Conservation (phyloP, 2,113 vertebrate species). For the Cranoglanis bouderius region DNA sequence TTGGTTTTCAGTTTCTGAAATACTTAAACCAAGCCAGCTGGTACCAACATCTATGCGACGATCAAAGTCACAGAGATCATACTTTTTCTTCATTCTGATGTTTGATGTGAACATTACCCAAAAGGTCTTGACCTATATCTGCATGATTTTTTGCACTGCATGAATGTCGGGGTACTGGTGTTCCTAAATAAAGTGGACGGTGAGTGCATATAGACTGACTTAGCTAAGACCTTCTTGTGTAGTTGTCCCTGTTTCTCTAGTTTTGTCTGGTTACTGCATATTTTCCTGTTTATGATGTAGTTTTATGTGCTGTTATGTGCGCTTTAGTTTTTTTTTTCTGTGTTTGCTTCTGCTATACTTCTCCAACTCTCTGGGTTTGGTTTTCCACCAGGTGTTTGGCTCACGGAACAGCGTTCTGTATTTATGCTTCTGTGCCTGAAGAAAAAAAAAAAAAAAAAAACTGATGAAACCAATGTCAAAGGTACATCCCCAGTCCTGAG, state of each 20-base stretch:
- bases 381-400: slow-evolving; percentile 96
- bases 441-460: slow-evolving; percentile 23
- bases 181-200: neutral
- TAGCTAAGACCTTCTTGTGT: neutral
- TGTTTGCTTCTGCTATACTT: slow-evolving; percentile 75
- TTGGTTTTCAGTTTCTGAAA: too few species aligned
- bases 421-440: slow-evolving; percentile 84
- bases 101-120: too few species aligned
- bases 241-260: neutral
- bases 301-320: neutral
- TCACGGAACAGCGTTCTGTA: slow-evolving; percentile 93
- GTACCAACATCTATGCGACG: too few species aligned
- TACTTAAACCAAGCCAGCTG: too few species aligned
- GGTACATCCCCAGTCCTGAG: neutral
- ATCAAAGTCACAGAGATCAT: too few species aligned
- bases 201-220: neutral
- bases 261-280: neutral
- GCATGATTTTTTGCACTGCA: neutral
- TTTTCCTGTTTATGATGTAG: neutral
- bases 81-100: too few species aligned
- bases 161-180: neutral
- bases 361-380: slow-evolving; percentile 90
- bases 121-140: neutral
- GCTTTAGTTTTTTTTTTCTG: neutral
- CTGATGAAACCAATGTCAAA: neutral